Conservation (phyloP, 1,140 invertebrate species). For the Octopus sinensis region DNA sequence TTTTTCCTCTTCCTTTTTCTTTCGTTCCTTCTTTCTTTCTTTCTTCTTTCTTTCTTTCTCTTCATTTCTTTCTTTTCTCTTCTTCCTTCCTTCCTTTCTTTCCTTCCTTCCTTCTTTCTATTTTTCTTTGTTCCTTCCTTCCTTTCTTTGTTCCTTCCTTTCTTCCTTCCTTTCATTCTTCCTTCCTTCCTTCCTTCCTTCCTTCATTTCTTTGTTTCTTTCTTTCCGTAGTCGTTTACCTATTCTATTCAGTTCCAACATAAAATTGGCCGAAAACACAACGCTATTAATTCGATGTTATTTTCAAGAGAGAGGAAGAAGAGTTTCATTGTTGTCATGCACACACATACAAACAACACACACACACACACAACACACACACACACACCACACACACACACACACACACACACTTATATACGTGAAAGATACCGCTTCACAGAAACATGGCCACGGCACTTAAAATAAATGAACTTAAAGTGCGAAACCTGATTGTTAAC, state of each 20-base stretch:
- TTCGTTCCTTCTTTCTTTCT: not conserved
- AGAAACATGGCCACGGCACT: no score
- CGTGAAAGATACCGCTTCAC: no score
- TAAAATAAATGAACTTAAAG: no score
- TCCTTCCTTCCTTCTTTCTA: not conserved
- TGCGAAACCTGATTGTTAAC: no score
- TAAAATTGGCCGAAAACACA: no score
- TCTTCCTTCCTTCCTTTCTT: not conserved
- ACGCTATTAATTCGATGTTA: no score
- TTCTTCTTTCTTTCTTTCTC: not conserved
- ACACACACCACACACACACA: no score
- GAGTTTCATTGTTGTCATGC: no score
- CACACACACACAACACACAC: no score
- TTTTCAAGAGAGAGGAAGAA: no score
- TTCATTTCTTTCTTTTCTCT: not conserved
- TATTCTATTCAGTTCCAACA: not conserved
- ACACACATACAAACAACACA: no score
- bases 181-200: not conserved
- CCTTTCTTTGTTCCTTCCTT: not conserved
- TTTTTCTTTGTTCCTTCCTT: not conserved
- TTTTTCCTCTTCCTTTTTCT: not conserved
- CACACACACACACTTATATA: no score
- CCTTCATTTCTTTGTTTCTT: not conserved
- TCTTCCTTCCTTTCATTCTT: not conserved
- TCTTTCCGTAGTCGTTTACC: not conserved